A percentile compares a stretch with the other conserved stretches of the same genome.
Conservation (phyloP, 2,113 vertebrate genomes). For the Cavia aperea region DNA sequence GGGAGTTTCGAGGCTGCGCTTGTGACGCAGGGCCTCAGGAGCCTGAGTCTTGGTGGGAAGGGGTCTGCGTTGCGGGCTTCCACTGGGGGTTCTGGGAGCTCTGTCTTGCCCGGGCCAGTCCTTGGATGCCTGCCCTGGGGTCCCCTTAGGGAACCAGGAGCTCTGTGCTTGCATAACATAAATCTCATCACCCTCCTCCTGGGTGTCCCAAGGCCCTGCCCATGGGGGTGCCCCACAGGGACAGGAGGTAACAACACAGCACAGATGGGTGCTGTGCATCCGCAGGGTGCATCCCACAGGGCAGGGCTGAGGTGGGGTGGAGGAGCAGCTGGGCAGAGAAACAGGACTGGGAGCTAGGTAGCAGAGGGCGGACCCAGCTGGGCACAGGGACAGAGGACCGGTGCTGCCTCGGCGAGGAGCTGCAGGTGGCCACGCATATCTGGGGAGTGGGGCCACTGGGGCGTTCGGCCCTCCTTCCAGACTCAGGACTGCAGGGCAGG, state of each 20-base stretch:
- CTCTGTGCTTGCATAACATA: background rate
- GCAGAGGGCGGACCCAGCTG: background rate
- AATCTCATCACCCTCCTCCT: fast-evolving
- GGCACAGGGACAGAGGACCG: fast-evolving
- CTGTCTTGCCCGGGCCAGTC: background rate
- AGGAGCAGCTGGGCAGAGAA: background rate
- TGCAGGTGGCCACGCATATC: background rate
- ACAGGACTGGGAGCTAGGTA: background rate
- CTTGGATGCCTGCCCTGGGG: background rate
- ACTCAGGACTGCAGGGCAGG: fast-evolving
- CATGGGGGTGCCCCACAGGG: fast-evolving
- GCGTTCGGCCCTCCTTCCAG: background rate
- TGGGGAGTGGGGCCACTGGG: background rate
- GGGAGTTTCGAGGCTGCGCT: background rate
- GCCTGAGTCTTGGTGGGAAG: background rate
- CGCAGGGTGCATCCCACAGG: fast-evolving
- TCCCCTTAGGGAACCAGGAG: background rate
- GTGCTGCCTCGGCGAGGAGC: fast-evolving
- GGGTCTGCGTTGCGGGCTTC: fast-evolving
- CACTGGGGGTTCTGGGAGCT: background rate
- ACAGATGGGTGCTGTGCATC: fast-evolving
- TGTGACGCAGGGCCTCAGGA: fast-evolving
- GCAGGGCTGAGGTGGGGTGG: fast-evolving
- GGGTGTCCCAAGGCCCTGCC: fast-evolving
- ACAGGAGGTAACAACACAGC: fast-evolving